Evolutionary conservation across 2,888 invertebrate species (phyloP), one percentile per base, ranked within the genome.

Genomic region (Aporophyla lueneburgensis): DNA sequence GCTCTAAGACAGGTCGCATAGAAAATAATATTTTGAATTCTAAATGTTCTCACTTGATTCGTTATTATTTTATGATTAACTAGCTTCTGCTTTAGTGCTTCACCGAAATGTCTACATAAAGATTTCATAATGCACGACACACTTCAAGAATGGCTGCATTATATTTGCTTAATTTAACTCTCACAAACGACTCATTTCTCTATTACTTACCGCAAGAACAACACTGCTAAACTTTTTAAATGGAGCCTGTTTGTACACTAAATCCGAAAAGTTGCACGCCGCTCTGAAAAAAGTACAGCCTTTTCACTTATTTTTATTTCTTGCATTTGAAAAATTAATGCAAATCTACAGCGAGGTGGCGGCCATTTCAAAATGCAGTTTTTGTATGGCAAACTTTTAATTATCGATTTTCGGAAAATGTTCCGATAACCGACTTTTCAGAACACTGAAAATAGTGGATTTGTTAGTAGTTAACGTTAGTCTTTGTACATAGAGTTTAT

Each of bases 181-280:
- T 19, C 5, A 73, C 61, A 73, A 74, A 61, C 7, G 12, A 7
- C 14, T 73, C 1, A 16, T 61, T 61, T 43, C 43, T 16, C 24
- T 71, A 68, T 16, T 12, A 43, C 19, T 14, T 56, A 61, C 49
- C 58, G 56, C 58, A 61, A 67, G 71, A 75, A 76, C 24, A 69
- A 65, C 46, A 61, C 67, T 59, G 40, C 58, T 79, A 71, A 83
- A 73, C 61, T 59, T 65, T 76, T 54, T 71, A 69, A 76, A 68
- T 74, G 27, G 27, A 65, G 53, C 21, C 43, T 71, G 49, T 76
- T 71, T 53, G 24, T 14, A 63, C 40, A 70, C 58, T 72, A 51
- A 51, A 43, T 68, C 71, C 58, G 72, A 59, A 70, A 72, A 49
- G 46, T 33, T 56, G 24, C 4, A 9, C 43, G 10, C 27, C 10